Evolutionary conservation across 2,888 invertebrate species (phyloP).

Genomic region (Nasonia oneida): DNA sequence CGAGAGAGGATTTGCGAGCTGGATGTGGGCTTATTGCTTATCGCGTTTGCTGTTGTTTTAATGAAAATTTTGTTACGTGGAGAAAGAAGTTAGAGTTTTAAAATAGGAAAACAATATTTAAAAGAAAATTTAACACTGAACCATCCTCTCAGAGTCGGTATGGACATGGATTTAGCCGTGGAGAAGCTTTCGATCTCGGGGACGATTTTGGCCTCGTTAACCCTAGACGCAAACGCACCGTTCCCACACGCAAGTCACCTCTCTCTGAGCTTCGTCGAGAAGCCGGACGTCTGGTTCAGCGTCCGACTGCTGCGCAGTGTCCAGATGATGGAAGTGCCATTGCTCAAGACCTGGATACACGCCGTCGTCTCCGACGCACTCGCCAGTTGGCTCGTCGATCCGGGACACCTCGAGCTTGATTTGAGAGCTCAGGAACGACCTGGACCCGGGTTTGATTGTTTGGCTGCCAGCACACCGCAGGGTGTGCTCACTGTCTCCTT

Average conservation of each 20-base stretch:
- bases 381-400: constrained; percentile 79
- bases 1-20: too few relatives aligned
- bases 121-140: background rate
- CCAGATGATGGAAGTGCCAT: constrained; percentile 81
- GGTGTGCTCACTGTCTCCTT: constrained; percentile 80
- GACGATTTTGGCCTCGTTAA: constrained; percentile 78
- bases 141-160: constrained; percentile 76
- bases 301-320: constrained; percentile 79
- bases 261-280: constrained; percentile 80
- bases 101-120: too few relatives aligned
- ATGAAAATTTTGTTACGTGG: too few relatives aligned
- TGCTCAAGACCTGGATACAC: constrained; percentile 81
- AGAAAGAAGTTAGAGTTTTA: too few relatives aligned
- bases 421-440: constrained; percentile 74
- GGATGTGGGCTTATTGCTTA: too few relatives aligned
- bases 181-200: constrained; percentile 80
- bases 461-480: constrained; percentile 69
- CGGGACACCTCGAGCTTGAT: constrained; percentile 76
- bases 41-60: too few relatives aligned
- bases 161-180: constrained; percentile 80
- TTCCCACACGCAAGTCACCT: constrained; percentile 81
- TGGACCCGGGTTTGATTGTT: constrained; percentile 72
- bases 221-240: constrained; percentile 79
- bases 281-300: constrained; percentile 81
- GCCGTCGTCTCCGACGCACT: constrained; percentile 80